These are phyloP conservation scores for Gallinago solitaria DNA, from an alignment of 2,797 vertebrate genomes.

Conservation along the genomic window DNA sequence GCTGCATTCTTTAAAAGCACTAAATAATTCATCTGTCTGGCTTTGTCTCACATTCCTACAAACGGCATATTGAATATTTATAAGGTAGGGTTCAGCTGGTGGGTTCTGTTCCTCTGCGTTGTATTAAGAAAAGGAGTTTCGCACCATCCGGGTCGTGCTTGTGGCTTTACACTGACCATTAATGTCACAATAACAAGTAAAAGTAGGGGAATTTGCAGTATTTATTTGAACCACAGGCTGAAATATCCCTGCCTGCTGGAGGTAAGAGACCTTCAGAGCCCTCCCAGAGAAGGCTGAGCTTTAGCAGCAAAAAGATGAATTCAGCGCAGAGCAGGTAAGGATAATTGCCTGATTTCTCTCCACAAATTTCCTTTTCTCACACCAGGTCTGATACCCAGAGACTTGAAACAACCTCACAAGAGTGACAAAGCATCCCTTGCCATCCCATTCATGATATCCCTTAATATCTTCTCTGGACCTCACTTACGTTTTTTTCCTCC, in stretches of 20 bases:
- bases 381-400: not conserved
- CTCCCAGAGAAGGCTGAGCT: not conserved
- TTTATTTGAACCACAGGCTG: not conserved
- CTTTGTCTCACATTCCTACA: constrained; percentile 34
- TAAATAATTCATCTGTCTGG: constrained; percentile 69
- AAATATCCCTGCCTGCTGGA: not conserved
- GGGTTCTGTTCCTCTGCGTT: not conserved
- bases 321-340: not conserved
- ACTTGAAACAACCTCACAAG: not conserved
- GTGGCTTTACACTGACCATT: not conserved
- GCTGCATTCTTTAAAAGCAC: constrained; percentile 51
- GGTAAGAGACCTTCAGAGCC: not conserved
- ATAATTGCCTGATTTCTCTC: not conserved
- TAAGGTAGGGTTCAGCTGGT: not conserved
- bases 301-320: not conserved
- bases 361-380: not conserved
- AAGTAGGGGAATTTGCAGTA: not conserved
- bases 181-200: not conserved
- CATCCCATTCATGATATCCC: not conserved
- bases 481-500: not conserved
- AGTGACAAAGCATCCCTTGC: not conserved
- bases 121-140: not conserved
- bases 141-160: not conserved
- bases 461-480: not conserved
- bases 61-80: constrained; percentile 46